Conservation (phyloP, 2,797 vertebrate species). For the Aplochiton taeniatus region DNA sequence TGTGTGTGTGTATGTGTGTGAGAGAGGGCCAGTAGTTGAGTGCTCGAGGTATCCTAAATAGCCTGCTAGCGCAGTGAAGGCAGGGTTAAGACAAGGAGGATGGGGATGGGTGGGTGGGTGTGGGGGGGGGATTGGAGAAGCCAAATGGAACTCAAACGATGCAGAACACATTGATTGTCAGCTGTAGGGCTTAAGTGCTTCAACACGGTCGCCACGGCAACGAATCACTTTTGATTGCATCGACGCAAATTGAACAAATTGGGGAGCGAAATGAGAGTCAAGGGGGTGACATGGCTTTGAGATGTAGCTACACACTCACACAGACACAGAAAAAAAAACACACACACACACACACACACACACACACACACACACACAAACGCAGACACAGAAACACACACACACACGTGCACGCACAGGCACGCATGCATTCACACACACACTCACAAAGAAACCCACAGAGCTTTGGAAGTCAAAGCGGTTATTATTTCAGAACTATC, state of each 20-base stretch:
- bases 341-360: conserved; percentile 8
- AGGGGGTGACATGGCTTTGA: not conserved
- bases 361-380: not conserved
- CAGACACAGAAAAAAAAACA: not conserved
- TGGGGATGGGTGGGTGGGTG: too few relatives aligned
- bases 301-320: not conserved
- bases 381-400: not conserved
- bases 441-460: not conserved
- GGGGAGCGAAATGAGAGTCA: conserved; percentile 5
- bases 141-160: conserved; percentile 20
- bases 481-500: not conserved
- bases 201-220: conserved; percentile 7
- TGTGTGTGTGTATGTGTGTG: conserved; percentile 14
- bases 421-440: not conserved
- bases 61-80: not conserved
- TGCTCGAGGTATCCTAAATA: conserved; percentile 10
- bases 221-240: conserved; percentile 24
- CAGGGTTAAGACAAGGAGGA: not conserved
- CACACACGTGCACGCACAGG: not conserved
- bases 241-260: conserved; percentile 29
- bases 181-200: conserved; percentile 24
- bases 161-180: conserved; percentile 34
- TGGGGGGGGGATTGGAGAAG: too few relatives aligned
- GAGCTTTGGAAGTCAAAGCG: not conserved
- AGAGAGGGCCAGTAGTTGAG: not conserved